phyloP scores from a whole-genome alignment of 2,888 invertebrate genomes.

The Ornithoptera alexandrae region DNA sequence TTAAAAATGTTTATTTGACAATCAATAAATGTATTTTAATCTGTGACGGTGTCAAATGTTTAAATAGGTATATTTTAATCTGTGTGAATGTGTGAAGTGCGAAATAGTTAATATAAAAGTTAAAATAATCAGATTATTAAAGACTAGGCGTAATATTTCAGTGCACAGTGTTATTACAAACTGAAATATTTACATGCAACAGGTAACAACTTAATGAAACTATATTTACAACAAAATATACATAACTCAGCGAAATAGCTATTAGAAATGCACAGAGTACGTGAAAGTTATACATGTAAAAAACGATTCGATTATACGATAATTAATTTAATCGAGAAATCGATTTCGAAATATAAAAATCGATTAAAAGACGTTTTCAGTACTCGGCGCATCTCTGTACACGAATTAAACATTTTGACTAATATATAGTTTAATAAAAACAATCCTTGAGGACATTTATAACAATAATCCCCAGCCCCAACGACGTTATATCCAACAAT shows the following conservation, averaged over 20 bases:
- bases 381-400: neutral
- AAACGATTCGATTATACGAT: neutral
- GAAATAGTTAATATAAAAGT: conserved; percentile 6
- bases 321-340: neutral
- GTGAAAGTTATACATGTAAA: neutral
- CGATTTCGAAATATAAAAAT: conserved; percentile 6
- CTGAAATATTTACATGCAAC: conserved; percentile 36
- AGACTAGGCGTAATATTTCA: conserved; percentile 26
- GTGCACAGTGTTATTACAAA: conserved; percentile 12
- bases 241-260: neutral
- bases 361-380: neutral
- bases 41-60: neutral
- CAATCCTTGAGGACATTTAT: neutral
- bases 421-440: conserved; percentile 6
- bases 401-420: conserved; percentile 7
- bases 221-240: conserved; percentile 54
- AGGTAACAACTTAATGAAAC: conserved; percentile 60
- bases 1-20: neutral
- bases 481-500: neutral
- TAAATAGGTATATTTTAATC: neutral
- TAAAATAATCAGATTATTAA: conserved; percentile 27
- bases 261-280: conserved; percentile 3
- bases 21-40: neutral
- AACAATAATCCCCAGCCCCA: conserved; percentile 1
- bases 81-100: neutral